phyloP scores from a whole-genome alignment of 92 coral and sea anemone genomes.

The Paramuricea clavata region DNA sequence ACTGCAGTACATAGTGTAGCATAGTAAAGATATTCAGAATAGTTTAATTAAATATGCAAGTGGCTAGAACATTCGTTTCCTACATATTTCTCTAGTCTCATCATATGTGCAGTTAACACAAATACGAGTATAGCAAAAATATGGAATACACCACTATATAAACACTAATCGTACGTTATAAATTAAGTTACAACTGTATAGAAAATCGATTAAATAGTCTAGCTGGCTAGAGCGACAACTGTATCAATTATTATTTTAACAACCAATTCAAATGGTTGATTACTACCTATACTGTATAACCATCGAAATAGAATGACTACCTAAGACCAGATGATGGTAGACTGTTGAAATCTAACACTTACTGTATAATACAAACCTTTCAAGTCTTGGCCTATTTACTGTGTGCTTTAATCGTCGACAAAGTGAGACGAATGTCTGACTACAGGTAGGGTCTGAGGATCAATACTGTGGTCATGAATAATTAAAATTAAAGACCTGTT shows the following conservation, averaged over 20 bases:
- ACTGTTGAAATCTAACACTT: background rate
- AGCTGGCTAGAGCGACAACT: background rate
- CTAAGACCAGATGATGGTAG: background rate
- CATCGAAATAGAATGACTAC: background rate
- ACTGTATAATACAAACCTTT: background rate
- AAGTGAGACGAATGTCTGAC: background rate
- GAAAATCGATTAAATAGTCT: background rate
- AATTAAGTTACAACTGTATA: background rate
- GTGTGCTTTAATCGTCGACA: background rate
- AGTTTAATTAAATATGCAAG: background rate
- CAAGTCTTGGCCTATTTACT: background rate
- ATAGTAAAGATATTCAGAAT: background rate
- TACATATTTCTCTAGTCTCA: no score
- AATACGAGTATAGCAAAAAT: no score
- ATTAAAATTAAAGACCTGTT: background rate
- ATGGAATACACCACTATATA: no score
- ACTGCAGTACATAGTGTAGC: background rate
- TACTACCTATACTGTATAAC: background rate
- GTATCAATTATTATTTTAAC: conserved; percentile 1
- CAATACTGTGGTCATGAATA: background rate
- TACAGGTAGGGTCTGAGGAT: background rate
- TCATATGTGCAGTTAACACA: no score
- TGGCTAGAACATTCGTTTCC: background rate
- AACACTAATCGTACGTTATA: no score
- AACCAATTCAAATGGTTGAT: background rate